Percentiles rank a stretch among this genome's conserved stretches.
phyloP scores from a whole-genome alignment of 2,113 vertebrate species.

The Callionymus lyra region DNA sequence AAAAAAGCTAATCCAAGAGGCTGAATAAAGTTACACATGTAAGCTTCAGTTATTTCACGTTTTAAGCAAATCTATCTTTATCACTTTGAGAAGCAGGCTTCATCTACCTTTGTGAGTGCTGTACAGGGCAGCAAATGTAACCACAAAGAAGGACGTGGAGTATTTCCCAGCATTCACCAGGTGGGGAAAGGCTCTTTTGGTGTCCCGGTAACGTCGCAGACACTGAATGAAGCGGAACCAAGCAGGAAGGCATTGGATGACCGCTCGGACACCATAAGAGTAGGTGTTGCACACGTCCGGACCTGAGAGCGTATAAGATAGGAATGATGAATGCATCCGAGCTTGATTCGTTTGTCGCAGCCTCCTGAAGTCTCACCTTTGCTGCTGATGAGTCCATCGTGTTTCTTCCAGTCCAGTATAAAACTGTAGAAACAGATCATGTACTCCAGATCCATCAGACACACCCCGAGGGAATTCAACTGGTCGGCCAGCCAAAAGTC shows the following conservation, averaged over 20 bases:
- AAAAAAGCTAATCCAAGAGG: too few species aligned
- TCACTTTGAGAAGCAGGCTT: too few species aligned
- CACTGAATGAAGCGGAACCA: slow-evolving; percentile 98
- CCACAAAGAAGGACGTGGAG: slow-evolving; percentile 96
- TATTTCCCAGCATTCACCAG: slow-evolving; percentile 97
- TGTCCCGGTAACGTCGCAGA: slow-evolving; percentile 93
- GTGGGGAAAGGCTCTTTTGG: slow-evolving; percentile 93
- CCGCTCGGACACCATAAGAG: slow-evolving; percentile 86
- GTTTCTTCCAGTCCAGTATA: slow-evolving; percentile 80
- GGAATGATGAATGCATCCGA: too few species aligned
- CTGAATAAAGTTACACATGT: too few species aligned
- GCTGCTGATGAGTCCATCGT: slow-evolving; percentile 61
- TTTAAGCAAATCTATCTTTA: neutral
- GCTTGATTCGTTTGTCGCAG: too few species aligned
- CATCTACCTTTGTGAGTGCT: slow-evolving; percentile 83
- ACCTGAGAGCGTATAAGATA: slow-evolving; percentile 23
- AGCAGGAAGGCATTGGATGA: slow-evolving; percentile 96
- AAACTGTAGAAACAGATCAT: slow-evolving; percentile 98
- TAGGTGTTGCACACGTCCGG: slow-evolving; percentile 77
- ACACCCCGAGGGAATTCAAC: slow-evolving; percentile 87
- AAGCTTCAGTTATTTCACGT: too few species aligned
- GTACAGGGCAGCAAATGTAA: slow-evolving; percentile 92
- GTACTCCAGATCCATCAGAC: slow-evolving; percentile 96
- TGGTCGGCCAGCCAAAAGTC: slow-evolving; percentile 99
- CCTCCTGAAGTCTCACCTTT: slow-evolving; percentile 10